These are phyloP conservation scores for Spinibarbus caldwelli DNA, from an alignment of 2,797 vertebrate genomes.

Conservation along the genomic window DNA sequence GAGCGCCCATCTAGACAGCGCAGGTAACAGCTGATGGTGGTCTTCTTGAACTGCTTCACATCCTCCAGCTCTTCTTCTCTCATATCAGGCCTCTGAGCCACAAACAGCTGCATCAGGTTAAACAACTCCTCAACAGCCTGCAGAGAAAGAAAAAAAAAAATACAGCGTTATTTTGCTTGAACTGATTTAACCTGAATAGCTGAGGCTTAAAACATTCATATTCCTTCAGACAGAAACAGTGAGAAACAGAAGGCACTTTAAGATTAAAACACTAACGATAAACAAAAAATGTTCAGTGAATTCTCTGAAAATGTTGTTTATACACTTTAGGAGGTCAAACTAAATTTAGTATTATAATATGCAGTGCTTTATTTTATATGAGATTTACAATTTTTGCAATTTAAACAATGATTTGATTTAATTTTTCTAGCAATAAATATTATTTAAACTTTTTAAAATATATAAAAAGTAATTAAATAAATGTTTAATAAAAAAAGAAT, in stretches of 20 bases:
- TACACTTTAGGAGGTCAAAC: not conserved
- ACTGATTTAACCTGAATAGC: not conserved
- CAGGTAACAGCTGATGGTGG: slow-evolving; percentile 98
- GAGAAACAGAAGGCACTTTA: not conserved
- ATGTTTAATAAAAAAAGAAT: too few species aligned
- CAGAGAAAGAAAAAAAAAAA: slow-evolving; percentile 46
- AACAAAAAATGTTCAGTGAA: not conserved
- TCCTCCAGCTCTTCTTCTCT: slow-evolving; percentile 96
- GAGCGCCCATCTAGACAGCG: slow-evolving; percentile 97
- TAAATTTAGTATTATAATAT: not conserved
- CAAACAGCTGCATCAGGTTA: slow-evolving; percentile 98
- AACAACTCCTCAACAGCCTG: slow-evolving; percentile 98
- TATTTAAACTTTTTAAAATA: not conserved
- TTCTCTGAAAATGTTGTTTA: not conserved
- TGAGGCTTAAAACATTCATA: not conserved
- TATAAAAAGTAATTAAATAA: not conserved
- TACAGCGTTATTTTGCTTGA: not conserved
- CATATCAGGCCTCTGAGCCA: slow-evolving; percentile 95
- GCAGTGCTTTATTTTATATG: not conserved
- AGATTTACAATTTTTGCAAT: not conserved
- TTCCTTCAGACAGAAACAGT: not conserved
- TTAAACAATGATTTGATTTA: not conserved
- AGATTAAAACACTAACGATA: not conserved
- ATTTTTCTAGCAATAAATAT: not conserved
- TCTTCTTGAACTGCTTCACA: slow-evolving; percentile 98